Evolutionary conservation across 2,113 vertebrate genomes (phyloP), one percentile per base, ranked within the genome.

Genomic region (Chaetodon trifascialis): DNA sequence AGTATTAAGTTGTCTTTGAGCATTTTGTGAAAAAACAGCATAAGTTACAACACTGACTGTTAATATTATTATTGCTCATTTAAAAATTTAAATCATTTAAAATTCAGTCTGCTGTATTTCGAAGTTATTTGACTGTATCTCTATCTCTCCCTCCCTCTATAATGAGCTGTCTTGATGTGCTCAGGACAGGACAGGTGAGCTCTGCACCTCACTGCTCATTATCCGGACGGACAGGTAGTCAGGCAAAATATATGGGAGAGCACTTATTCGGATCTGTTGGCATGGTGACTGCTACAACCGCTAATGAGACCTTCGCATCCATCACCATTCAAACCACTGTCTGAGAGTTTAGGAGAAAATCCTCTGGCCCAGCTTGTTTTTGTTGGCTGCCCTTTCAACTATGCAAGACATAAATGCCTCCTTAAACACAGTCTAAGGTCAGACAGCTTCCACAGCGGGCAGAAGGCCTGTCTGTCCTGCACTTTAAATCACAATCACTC

Each of bases 221-320:
- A 93, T 81, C 73, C 59, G 16, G 79, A 63, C 19, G 40, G 80
- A 89, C 77, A 86, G 73, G 64, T 44, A 76, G 74, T 80, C 66
- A 58, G 76, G 49, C 40, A 71, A 83, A 86, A 78, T 68, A 71
- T 66, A 54, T 2, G 8, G 65, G 36, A 47, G 59, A 56, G 42
- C 73, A 56, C 52, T 67, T 25, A 23, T 85, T 72, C 11, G 14
- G 49, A 55, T 69, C 58, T 54, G 72, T 82, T 25, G 19, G 64
- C 84, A 84, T 64, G 62, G 82, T 59, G 52, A 86, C 91, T 68
- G 42, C 71, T 76, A 77, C 59, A 85, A 16, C 80, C 14, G 7
- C 47, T 91, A 94, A 92, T 89, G 86, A 94, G 89, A 73, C 79
- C 75, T 55, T 4, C 2, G 55, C 65, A 73, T 80, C 56, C 16